These are phyloP conservation scores for Popillia japonica DNA, from an alignment of 1,140 invertebrate genomes.

Conservation along the genomic window DNA sequence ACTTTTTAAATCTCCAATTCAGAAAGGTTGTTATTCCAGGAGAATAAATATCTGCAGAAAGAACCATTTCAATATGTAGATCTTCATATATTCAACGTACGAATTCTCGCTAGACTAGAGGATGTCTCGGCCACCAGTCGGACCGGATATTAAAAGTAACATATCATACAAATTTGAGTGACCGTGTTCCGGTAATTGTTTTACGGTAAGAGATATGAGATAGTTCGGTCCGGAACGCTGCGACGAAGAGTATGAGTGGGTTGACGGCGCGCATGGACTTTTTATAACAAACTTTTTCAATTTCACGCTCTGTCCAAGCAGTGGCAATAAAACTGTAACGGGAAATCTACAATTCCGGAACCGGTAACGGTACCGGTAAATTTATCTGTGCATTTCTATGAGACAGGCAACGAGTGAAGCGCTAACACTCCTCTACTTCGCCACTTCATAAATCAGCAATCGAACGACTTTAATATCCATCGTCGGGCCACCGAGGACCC, in stretches of 20 bases:
- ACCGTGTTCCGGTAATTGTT: slow-evolving; percentile 26
- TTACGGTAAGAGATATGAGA: slow-evolving; percentile 14
- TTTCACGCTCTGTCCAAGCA: slow-evolving; percentile 30
- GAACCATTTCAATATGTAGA: background rate
- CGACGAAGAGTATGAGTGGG: background rate
- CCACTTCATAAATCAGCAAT: slow-evolving; percentile 27
- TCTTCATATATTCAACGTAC: background rate
- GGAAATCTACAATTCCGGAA: slow-evolving; percentile 31
- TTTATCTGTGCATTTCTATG: slow-evolving; percentile 32
- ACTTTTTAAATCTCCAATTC: no score
- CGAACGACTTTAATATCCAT: slow-evolving; percentile 33
- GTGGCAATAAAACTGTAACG: slow-evolving; percentile 30
- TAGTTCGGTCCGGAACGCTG: background rate
- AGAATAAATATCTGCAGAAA: no score
- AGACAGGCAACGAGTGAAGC: slow-evolving; percentile 19
- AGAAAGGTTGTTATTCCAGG: no score
- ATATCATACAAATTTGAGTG: slow-evolving; percentile 16
- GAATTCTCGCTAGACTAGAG: background rate
- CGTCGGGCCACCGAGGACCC: slow-evolving; percentile 11
- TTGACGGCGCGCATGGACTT: slow-evolving; percentile 5
- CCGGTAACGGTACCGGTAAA: background rate
- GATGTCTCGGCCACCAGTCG: background rate
- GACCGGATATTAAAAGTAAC: slow-evolving; percentile 14
- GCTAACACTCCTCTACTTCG: background rate
- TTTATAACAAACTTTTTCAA: slow-evolving; percentile 35